Base-by-base conservation (phyloP, 2,888 invertebrate species). In the Caenorhabditis sp. region DNA sequence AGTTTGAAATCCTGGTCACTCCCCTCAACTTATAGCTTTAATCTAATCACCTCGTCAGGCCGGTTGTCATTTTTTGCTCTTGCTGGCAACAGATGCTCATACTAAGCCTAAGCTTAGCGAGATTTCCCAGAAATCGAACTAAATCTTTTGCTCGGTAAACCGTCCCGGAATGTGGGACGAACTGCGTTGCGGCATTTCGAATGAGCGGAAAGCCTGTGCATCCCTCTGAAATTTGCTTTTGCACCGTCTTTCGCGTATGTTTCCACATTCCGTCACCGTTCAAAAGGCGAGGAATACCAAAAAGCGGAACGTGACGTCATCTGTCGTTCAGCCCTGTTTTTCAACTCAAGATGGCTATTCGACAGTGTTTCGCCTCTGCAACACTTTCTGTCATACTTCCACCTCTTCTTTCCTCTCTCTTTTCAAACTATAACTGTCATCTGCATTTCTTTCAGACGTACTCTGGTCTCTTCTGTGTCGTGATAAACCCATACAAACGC, bases 391-490 rank as follows among this genome's bases (percentile, higher is more conserved):
- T 35, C 35, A 9, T 9, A 30, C n/a, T 32, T 45, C 30, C 24
- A 43, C 1, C 9, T 41, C 15, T 9, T 37, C n/a, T 37, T 37
- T 26, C 27, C 2, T 13, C 15, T 26, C 26, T 48, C 7, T 48
- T 35, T 37, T 37, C 11, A 26, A 27, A 30, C 32, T 27, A 24
- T 15, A n/a, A 27, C n/a, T 30, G n/a, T n/a, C 6, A 46, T 13
- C 2, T 62, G n/a, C n/a, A n/a, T n/a, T n/a, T n/a, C n/a, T 62
- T 93, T 27, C 93, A 99, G 98, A 99, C 98, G 87, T 99, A 99
- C 91, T 99, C 98, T 83, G 98, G 98, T 81, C 94, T 99, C 88
- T 99, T 99, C 93, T 99, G 98, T 92, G 98, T 99, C 90, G 98
- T 98, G 88, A 96, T 99, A 86, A 98, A 98, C 91, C 98, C 98